phyloP scores from a whole-genome alignment of 92 coral and sea anemone species.

The Meandrina meandrites region DNA sequence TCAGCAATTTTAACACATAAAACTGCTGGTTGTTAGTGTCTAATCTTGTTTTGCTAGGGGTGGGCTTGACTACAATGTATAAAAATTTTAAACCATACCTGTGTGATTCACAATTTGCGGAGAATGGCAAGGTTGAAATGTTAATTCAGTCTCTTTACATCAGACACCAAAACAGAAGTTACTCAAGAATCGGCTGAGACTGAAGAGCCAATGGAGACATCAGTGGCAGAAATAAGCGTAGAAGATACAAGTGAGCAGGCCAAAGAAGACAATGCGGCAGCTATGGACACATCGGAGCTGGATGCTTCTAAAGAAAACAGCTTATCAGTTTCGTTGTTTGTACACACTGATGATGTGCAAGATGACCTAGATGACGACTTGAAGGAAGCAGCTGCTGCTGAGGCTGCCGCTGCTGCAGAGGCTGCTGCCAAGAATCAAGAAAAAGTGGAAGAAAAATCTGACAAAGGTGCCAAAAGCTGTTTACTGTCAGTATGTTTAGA shows the following conservation, averaged over 20 bases:
- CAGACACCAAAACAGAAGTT: conserved; percentile 39
- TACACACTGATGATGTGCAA: conserved; percentile 94
- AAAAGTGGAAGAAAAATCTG: conserved; percentile 51
- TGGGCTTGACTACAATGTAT: not conserved
- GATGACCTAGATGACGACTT: conserved; percentile 97
- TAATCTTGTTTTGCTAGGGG: not conserved
- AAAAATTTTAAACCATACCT: not conserved
- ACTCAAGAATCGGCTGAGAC: conserved; percentile 22
- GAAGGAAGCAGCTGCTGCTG: conserved; percentile 80
- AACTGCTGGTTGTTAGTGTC: not conserved
- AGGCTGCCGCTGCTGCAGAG: conserved; percentile 25
- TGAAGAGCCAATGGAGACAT: conserved; percentile 35
- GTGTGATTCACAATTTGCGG: not conserved
- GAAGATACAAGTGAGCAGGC: conserved; percentile 42
- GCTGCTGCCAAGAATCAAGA: conserved; percentile 48
- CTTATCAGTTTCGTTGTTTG: conserved; percentile 91
- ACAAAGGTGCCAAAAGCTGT: conserved; percentile 46
- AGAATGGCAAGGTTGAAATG: conserved; percentile 1
- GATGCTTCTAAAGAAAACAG: conserved; percentile 84
- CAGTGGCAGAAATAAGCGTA: conserved; percentile 56
- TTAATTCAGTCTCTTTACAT: conserved; percentile 15
- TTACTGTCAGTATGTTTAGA: conserved; percentile 3
- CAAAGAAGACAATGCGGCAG: conserved; percentile 32
- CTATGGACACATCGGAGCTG: conserved; percentile 71
- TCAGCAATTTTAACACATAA: not conserved